phyloP scores from a whole-genome alignment of 2,113 vertebrate species.

The Machaerirhynchus nigripectus region DNA sequence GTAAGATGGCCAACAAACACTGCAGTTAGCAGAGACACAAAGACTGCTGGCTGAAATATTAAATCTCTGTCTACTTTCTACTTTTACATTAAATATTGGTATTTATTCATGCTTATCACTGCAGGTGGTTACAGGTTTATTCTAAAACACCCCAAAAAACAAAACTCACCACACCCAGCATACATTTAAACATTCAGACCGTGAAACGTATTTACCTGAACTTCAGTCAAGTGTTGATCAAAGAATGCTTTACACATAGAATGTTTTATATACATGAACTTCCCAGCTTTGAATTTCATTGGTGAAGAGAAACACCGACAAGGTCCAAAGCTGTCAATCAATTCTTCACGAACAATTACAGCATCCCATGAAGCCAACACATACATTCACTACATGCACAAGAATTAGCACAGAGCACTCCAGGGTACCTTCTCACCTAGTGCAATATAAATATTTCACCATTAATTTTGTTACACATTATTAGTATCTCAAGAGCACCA shows the following conservation, averaged over 20 bases:
- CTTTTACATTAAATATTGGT: not conserved
- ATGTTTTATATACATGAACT: not conserved
- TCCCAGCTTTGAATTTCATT: not conserved
- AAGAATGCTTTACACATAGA: not conserved
- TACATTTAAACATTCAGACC: fast-evolving
- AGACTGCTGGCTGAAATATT: not conserved
- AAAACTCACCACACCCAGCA: not conserved
- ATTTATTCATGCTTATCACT: not conserved
- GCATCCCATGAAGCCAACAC: not conserved
- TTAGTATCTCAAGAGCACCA: not conserved
- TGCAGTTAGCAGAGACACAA: not conserved
- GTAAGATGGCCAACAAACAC: not conserved
- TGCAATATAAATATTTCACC: not conserved
- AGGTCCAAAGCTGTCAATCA: not conserved
- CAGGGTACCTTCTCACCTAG: not conserved
- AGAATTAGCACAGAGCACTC: not conserved
- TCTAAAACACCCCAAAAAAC: not conserved
- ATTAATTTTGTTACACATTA: not conserved
- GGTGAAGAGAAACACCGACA: not conserved
- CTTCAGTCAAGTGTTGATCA: not conserved
- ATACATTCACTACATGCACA: not conserved
- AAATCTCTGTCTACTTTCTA: not conserved
- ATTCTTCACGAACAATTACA: not conserved
- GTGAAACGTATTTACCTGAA: not conserved
- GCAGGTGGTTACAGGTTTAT: not conserved